Evolutionary conservation across 2,797 vertebrate species (phyloP).

Genomic region (Silurus lanzhouensis): DNA sequence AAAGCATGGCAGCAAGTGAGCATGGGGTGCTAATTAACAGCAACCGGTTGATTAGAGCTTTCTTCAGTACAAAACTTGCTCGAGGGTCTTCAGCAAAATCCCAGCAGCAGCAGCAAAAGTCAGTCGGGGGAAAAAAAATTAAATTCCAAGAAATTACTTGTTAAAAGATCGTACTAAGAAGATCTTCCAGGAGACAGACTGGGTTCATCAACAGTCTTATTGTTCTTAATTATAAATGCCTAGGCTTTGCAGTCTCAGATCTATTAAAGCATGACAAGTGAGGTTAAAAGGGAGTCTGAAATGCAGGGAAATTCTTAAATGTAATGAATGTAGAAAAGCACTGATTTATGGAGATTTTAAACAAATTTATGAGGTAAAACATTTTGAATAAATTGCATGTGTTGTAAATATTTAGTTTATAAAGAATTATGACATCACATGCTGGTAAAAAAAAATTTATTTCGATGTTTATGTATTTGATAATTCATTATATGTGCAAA

Average conservation of each 20-base stretch:
- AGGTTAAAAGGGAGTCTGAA: not conserved
- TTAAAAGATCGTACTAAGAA: slow-evolving; percentile 16
- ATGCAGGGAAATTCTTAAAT: not conserved
- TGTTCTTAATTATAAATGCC: not conserved
- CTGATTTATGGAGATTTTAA: not conserved
- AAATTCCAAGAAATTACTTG: slow-evolving; percentile 25
- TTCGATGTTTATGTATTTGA: too few species aligned
- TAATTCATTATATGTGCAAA: too few species aligned
- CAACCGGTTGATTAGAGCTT: slow-evolving; percentile 35
- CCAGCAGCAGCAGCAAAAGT: slow-evolving; percentile 29
- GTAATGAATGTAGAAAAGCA: not conserved
- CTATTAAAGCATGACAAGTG: not conserved
- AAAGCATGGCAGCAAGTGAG: slow-evolving; percentile 18
- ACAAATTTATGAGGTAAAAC: not conserved
- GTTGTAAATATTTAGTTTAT: not conserved
- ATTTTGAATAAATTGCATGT: not conserved
- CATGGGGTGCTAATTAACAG: slow-evolving; percentile 37
- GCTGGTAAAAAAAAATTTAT: not conserved
- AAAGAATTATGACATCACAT: not conserved
- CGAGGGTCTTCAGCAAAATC: slow-evolving; percentile 28
- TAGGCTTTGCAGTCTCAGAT: not conserved
- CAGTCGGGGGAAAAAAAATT: slow-evolving; percentile 26
- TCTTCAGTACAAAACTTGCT: slow-evolving; percentile 35
- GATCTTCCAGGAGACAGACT: slow-evolving; percentile 12
- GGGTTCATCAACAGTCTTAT: not conserved